Conservation (phyloP, 2,888 invertebrate species). For the Theodoxus fluviatilis region DNA sequence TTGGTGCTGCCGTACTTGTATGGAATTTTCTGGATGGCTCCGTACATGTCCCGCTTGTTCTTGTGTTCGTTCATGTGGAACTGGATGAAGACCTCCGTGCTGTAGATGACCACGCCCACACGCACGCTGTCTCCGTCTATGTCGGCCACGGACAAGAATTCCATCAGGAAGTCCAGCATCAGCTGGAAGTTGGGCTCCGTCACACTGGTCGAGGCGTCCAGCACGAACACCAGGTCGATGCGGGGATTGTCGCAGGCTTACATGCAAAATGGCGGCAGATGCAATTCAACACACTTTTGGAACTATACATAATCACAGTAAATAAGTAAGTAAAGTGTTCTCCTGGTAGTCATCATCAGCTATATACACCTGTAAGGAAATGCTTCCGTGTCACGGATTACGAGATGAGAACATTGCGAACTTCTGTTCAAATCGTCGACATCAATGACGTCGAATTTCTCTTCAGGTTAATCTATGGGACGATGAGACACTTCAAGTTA, state of each 20-base stretch:
- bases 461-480: no score
- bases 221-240: slow-evolving; percentile 50
- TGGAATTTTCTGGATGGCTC: slow-evolving; percentile 37
- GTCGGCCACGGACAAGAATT: slow-evolving; percentile 38
- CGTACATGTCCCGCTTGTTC: slow-evolving; percentile 32
- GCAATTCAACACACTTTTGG: background rate
- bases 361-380: no score
- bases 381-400: no score
- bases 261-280: background rate
- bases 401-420: no score
- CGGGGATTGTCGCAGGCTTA: slow-evolving; percentile 32
- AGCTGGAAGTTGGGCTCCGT: slow-evolving; percentile 42
- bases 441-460: no score
- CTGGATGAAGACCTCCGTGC: slow-evolving; percentile 37
- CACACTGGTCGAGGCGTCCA: slow-evolving; percentile 55
- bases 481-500: no score
- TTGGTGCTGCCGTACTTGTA: slow-evolving; percentile 47
- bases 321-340: no score
- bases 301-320: no score
- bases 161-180: slow-evolving; percentile 42
- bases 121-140: slow-evolving; percentile 47
- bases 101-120: slow-evolving; percentile 50
- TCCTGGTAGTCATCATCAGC: no score
- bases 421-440: no score
- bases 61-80: slow-evolving; percentile 41